These are phyloP conservation scores for Oreochromis aureus DNA, from an alignment of 2,113 vertebrate genomes.

Conservation along the genomic window DNA sequence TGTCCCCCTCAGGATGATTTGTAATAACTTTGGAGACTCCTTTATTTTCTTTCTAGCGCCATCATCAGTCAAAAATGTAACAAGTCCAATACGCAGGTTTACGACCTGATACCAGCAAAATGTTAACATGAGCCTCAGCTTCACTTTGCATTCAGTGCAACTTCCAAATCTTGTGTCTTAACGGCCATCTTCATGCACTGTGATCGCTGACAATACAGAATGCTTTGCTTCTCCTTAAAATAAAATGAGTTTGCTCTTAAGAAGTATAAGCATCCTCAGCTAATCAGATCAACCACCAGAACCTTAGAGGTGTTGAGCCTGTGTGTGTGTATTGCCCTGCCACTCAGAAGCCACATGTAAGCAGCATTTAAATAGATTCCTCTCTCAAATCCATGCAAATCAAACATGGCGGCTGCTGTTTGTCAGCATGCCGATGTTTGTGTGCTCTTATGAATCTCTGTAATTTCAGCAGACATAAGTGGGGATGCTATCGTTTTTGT, in stretches of 20 bases:
- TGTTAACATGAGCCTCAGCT: not conserved
- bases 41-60: not conserved
- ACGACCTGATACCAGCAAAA: not conserved
- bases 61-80: not conserved
- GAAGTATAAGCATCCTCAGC: not conserved
- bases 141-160: not conserved
- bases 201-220: not conserved
- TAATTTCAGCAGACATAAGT: constrained; percentile 57
- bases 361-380: constrained; percentile 24
- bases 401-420: constrained; percentile 51
- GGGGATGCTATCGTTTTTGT: constrained; percentile 57
- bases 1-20: not conserved
- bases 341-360: constrained; percentile 20
- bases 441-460: constrained; percentile 59
- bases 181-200: not conserved
- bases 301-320: not conserved
- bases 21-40: not conserved
- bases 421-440: constrained; percentile 21
- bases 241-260: not conserved
- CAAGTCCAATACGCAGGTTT: not conserved
- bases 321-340: not conserved
- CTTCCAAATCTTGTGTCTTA: not conserved
- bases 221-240: too few relatives aligned
- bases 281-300: constrained; percentile 8
- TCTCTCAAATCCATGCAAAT: constrained; percentile 50